Percentiles rank a stretch among this genome's conserved stretches.
phyloP scores from a whole-genome alignment of 1,140 invertebrate species.

The Diorhabda carinulata region DNA sequence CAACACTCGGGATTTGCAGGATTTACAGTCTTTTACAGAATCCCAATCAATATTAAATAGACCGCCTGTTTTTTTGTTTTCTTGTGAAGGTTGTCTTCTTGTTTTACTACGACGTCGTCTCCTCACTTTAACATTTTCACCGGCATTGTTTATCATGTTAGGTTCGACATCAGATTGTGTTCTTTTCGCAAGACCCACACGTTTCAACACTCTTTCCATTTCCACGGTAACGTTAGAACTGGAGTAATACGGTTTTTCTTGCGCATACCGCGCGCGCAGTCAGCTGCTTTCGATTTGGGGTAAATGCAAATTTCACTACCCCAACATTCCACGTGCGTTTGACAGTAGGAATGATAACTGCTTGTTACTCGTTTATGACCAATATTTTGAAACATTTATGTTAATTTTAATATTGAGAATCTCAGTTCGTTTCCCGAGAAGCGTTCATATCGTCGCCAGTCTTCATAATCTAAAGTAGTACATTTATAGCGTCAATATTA shows the following conservation, averaged over 20 bases:
- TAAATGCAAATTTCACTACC: conserved; percentile 29
- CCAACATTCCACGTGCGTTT: conserved; percentile 15
- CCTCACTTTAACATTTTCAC: conserved; percentile 33
- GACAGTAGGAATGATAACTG: not conserved
- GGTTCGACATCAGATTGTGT: conserved; percentile 35
- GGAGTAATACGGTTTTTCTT: conserved; percentile 15
- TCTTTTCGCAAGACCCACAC: conserved; percentile 45
- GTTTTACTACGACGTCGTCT: conserved; percentile 42
- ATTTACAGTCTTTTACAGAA: conserved; percentile 46
- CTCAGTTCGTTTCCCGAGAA: not conserved
- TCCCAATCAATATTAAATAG: conserved; percentile 49
- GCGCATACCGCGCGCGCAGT: conserved; percentile 37
- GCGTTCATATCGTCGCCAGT: too few relatives aligned
- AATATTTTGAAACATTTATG: conserved; percentile 1
- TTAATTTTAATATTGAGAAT: not conserved
- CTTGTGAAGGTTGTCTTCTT: conserved; percentile 30
- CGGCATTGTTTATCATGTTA: conserved; percentile 20
- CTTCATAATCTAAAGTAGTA: too few relatives aligned
- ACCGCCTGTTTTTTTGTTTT: conserved; percentile 42
- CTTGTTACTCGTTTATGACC: not conserved
- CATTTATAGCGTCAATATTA: too few relatives aligned
- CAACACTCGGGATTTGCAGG: conserved; percentile 45
- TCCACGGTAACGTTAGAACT: conserved; percentile 37
- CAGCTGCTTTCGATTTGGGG: conserved; percentile 42
- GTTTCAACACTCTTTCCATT: conserved; percentile 47